phyloP scores from a whole-genome alignment of 2,113 vertebrate genomes.

The Heterotis niloticus region DNA sequence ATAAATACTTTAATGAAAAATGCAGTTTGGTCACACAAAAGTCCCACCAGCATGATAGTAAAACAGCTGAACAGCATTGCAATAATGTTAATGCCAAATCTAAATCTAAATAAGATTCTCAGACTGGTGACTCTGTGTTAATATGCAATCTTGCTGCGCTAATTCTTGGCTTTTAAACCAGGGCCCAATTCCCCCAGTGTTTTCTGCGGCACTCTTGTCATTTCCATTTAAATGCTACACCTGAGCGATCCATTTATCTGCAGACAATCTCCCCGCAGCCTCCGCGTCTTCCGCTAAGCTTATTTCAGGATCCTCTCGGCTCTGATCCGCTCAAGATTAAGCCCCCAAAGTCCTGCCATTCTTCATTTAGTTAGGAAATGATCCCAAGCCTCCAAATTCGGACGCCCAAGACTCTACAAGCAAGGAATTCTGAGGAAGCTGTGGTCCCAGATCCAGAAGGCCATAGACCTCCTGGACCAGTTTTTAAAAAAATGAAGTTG shows the following conservation, averaged over 20 bases:
- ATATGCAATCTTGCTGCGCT: background rate
- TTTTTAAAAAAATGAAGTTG: too few species aligned
- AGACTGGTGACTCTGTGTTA: background rate
- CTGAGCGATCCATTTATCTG: background rate
- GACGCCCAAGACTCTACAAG: background rate
- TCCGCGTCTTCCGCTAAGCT: slow-evolving; percentile 6
- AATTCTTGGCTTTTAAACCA: background rate
- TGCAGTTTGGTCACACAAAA: too few species aligned
- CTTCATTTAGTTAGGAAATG: background rate
- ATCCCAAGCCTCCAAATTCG: background rate
- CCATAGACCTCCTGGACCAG: too few species aligned
- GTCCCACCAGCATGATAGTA: too few species aligned
- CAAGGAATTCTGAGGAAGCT: too few species aligned
- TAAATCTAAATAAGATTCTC: background rate
- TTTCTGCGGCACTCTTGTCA: background rate
- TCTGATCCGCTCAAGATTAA: slow-evolving; percentile 1
- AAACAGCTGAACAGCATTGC: too few species aligned
- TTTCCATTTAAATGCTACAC: background rate
- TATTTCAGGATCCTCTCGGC: background rate
- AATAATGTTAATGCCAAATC: too few species aligned
- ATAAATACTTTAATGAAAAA: too few species aligned
- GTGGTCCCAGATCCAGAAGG: too few species aligned
- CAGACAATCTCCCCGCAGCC: background rate
- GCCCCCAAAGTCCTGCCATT: background rate
- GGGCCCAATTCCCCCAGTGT: background rate